These are phyloP conservation scores for Drosophila rubida DNA, from an alignment of 2,888 invertebrate species.

Conservation along the genomic window DNA sequence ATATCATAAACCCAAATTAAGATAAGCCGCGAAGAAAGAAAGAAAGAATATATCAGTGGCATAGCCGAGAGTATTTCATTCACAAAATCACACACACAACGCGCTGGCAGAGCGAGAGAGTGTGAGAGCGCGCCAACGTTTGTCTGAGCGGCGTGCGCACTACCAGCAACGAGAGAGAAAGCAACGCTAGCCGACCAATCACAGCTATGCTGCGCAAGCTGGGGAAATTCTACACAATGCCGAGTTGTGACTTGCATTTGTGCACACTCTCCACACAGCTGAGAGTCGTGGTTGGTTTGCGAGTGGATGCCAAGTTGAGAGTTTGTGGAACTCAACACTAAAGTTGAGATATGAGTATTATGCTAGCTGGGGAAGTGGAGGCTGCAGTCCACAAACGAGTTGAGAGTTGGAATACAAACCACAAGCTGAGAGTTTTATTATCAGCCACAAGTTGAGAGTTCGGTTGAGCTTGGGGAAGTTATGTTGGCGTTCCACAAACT, in stretches of 20 bases:
- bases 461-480: constrained; percentile 14
- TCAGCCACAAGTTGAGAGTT: background rate
- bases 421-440: constrained; percentile 7
- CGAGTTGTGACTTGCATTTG: constrained; percentile 6
- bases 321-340: constrained; percentile 14
- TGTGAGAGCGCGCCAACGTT: background rate
- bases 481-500: background rate
- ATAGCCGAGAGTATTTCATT: constrained; percentile 54
- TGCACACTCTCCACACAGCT: constrained; percentile 28
- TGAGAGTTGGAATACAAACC: constrained; percentile 11
- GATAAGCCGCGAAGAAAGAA: constrained; percentile 67
- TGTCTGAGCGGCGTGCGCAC: constrained; percentile 14
- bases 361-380: constrained; percentile 31
- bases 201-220: constrained; percentile 25
- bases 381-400: constrained; percentile 16
- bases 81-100: constrained; percentile 60
- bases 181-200: constrained; percentile 62
- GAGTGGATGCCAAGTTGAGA: constrained; percentile 30
- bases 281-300: constrained; percentile 31
- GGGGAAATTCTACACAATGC: constrained; percentile 53
- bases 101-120: background rate
- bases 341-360: constrained; percentile 34
- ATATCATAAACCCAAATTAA: constrained; percentile 76
- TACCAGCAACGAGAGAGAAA: constrained; percentile 6
- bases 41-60: constrained; percentile 42